Evolutionary conservation across 1,140 invertebrate species (phyloP).

Genomic region (Pemphigus obesinymphae): DNA sequence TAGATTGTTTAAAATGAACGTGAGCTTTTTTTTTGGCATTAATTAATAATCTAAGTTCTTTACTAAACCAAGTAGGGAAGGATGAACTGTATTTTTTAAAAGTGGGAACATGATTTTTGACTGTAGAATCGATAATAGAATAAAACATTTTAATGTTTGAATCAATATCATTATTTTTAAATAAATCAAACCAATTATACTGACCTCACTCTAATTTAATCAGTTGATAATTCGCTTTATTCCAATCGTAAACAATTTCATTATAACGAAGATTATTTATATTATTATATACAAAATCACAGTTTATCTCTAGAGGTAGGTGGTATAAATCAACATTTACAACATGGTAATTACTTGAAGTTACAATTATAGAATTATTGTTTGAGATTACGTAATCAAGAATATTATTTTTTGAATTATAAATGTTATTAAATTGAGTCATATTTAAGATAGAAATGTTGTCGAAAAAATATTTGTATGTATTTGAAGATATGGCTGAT

Average conservation of each 20-base stretch:
- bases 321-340: neutral
- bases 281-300: neutral
- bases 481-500: neutral
- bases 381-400: too few species aligned
- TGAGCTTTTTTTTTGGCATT: too few species aligned
- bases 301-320: neutral
- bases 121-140: neutral
- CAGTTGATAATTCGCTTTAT: neutral
- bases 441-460: constrained; percentile 6
- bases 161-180: neutral
- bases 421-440: neutral
- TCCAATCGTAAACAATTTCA: neutral
- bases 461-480: constrained; percentile 42
- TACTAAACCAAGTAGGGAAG: too few species aligned
- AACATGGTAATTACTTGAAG: neutral
- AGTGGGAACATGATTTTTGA: neutral
- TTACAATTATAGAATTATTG: neutral
- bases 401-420: too few species aligned
- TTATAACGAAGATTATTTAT: neutral
- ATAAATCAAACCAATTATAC: neutral
- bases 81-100: too few species aligned
- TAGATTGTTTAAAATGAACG: too few species aligned
- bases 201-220: neutral
- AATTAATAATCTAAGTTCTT: too few species aligned
- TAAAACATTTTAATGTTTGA: neutral